Conservation (phyloP, 2,113 vertebrate species). For the Zonotrichia leucophrys region DNA sequence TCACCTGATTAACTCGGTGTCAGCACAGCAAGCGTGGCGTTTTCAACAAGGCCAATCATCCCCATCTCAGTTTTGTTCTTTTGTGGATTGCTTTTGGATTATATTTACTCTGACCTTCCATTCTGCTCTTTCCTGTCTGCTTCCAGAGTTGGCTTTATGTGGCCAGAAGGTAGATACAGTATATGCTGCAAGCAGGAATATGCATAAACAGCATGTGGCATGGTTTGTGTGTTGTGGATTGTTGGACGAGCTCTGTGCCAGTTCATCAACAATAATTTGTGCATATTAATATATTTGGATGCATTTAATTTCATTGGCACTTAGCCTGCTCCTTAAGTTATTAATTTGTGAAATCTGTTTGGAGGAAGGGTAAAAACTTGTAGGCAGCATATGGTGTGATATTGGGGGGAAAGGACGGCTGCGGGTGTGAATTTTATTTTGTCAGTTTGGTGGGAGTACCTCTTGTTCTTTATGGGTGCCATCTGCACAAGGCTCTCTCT, state of each 20-base stretch:
- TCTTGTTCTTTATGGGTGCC: slow-evolving; percentile 59
- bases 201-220: slow-evolving; percentile 58
- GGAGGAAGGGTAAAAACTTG: slow-evolving; percentile 56
- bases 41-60: not conserved
- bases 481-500: slow-evolving; percentile 62
- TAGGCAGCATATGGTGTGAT: slow-evolving; percentile 69
- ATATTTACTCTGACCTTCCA: slow-evolving; percentile 46
- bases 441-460: slow-evolving; percentile 68
- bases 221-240: slow-evolving; percentile 35
- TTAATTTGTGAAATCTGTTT: slow-evolving; percentile 65
- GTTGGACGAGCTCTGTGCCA: slow-evolving; percentile 31
- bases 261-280: slow-evolving; percentile 53
- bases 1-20: not conserved
- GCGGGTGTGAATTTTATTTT: slow-evolving; percentile 60
- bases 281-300: slow-evolving; percentile 60
- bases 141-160: slow-evolving; percentile 11
- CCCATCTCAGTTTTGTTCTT: slow-evolving; percentile 51
- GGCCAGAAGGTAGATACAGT: slow-evolving; percentile 47
- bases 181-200: not conserved
- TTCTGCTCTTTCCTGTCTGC: not conserved
- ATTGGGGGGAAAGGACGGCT: slow-evolving; percentile 59
- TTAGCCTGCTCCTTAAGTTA: slow-evolving; percentile 28
- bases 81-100: slow-evolving; percentile 33
- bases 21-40: not conserved
- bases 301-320: slow-evolving; percentile 9